A percentile compares a stretch with the other conserved stretches of the same genome.
These are phyloP conservation scores for Sorex maritimensis DNA, from an alignment of 2,797 vertebrate genomes.

Conservation along the genomic window DNA sequence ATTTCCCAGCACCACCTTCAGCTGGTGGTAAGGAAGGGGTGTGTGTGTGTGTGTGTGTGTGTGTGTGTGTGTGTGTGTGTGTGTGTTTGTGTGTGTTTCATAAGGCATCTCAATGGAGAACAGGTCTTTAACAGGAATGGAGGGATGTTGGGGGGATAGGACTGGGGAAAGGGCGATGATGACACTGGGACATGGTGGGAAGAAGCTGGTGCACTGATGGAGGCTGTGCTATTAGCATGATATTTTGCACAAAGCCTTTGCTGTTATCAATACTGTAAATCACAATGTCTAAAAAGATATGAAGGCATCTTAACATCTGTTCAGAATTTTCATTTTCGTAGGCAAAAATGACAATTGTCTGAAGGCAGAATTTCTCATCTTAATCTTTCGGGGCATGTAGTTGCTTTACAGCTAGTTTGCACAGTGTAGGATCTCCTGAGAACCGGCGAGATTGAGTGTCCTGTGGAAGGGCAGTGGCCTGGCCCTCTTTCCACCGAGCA, in stretches of 20 bases:
- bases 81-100: too few species aligned
- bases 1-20: background rate
- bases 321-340: slow-evolving; percentile 76
- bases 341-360: slow-evolving; percentile 73
- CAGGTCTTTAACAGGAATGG: too few species aligned
- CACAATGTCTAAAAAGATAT: background rate
- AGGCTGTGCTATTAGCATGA: too few species aligned
- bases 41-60: too few species aligned
- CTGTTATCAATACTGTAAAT: too few species aligned
- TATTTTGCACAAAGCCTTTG: too few species aligned
- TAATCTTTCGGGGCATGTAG: slow-evolving; percentile 81
- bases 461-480: slow-evolving; percentile 12
- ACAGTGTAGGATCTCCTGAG: slow-evolving; percentile 75
- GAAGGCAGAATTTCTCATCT: slow-evolving; percentile 76
- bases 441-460: slow-evolving; percentile 63
- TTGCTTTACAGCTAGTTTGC: slow-evolving; percentile 78
- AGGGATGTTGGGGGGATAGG: too few species aligned
- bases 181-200: too few species aligned
- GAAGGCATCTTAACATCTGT: slow-evolving; percentile 50
- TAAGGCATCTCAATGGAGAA: too few species aligned
- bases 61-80: too few species aligned
- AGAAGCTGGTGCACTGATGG: too few species aligned
- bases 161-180: too few species aligned
- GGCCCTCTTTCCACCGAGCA: slow-evolving; percentile 58
- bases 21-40: background rate